These are phyloP conservation scores for Synodontis membranacea DNA, from an alignment of 2,113 vertebrate genomes.

Conservation along the genomic window DNA sequence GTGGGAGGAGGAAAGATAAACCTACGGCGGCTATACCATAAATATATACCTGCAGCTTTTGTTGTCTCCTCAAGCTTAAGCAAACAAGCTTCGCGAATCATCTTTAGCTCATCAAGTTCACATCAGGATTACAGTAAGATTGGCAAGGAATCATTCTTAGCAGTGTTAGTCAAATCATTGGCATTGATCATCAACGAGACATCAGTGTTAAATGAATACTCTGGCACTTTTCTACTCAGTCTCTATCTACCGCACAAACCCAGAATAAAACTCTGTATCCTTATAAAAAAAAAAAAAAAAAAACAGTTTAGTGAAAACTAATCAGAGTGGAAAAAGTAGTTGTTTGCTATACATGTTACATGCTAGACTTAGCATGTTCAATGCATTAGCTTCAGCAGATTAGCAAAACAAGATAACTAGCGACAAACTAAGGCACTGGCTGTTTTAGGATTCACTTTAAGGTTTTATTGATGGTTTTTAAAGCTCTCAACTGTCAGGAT, in stretches of 20 bases:
- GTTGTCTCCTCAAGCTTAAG: not conserved
- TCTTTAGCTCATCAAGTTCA: slow-evolving; percentile 52
- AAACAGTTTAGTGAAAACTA: too few relatives aligned
- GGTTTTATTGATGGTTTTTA: too few relatives aligned
- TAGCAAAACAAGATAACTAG: not conserved
- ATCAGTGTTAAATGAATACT: not conserved
- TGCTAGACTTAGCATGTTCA: not conserved
- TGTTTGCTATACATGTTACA: not conserved
- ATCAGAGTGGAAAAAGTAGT: too few relatives aligned
- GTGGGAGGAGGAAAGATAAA: slow-evolving; percentile 45
- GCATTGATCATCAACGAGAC: not conserved
- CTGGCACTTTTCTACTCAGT: not conserved
- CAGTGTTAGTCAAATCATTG: not conserved
- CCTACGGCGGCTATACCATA: not conserved
- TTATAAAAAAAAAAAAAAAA: too few relatives aligned
- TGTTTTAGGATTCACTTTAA: too few relatives aligned
- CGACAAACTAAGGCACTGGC: not conserved
- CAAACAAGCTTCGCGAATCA: not conserved
- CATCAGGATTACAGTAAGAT: not conserved
- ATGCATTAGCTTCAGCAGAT: not conserved
- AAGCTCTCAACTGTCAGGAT: too few relatives aligned
- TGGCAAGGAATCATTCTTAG: not conserved
- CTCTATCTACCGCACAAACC: not conserved
- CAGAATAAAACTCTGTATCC: too few relatives aligned
- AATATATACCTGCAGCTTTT: slow-evolving; percentile 11